phyloP scores from a whole-genome alignment of 2,797 vertebrate genomes.

The Bovichtus variegatus region DNA sequence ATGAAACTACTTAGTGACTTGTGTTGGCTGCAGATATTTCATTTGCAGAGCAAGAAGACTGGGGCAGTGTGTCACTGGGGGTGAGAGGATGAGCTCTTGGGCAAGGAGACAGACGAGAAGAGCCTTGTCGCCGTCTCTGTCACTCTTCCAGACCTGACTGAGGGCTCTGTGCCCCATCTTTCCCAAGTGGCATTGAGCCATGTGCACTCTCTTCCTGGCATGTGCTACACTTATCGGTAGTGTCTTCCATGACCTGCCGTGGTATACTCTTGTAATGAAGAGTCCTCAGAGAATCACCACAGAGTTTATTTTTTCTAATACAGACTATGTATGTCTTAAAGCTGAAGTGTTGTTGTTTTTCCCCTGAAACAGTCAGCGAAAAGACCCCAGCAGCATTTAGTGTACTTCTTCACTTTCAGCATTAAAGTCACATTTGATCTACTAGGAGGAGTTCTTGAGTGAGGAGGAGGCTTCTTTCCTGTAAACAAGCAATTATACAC shows the following conservation, averaged over 20 bases:
- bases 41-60: slow-evolving; percentile 59
- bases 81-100: slow-evolving; percentile 71
- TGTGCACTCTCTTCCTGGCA: slow-evolving; percentile 44
- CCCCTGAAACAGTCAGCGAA: slow-evolving; percentile 18
- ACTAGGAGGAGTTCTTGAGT: slow-evolving; percentile 60
- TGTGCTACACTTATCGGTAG: slow-evolving; percentile 25
- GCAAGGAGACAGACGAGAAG: slow-evolving; percentile 70
- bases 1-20: slow-evolving; percentile 60
- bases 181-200: slow-evolving; percentile 64
- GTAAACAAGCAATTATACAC: slow-evolving; percentile 84
- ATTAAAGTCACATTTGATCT: slow-evolving; percentile 69
- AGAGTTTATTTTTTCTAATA: slow-evolving; percentile 2
- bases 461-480: slow-evolving; percentile 63
- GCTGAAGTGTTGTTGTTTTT: slow-evolving; percentile 20
- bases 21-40: slow-evolving; percentile 67
- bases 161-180: slow-evolving; percentile 53
- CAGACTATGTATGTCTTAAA: slow-evolving; percentile 18
- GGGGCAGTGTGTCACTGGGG: slow-evolving; percentile 75
- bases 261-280: slow-evolving; percentile 32
- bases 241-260: slow-evolving; percentile 42
- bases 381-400: slow-evolving; percentile 19
- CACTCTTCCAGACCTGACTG: slow-evolving; percentile 57
- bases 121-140: slow-evolving; percentile 46
- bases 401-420: slow-evolving; percentile 49
- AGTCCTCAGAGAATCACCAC: slow-evolving; percentile 22